phyloP scores from a whole-genome alignment of 2,888 invertebrate genomes.

The Melipona beecheii region DNA sequence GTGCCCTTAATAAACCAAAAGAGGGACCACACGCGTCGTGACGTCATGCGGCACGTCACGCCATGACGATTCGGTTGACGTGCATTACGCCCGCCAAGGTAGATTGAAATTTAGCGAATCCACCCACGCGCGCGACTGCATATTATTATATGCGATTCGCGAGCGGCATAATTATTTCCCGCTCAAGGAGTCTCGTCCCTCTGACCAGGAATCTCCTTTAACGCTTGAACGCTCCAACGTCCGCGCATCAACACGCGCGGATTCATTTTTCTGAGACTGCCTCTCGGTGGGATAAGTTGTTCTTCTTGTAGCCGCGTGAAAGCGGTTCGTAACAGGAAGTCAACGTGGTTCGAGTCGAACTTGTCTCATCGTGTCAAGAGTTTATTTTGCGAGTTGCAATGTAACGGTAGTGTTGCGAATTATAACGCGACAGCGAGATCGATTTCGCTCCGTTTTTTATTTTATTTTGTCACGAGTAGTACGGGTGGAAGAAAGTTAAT shows the following conservation, averaged over 20 bases:
- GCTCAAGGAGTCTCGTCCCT: background rate
- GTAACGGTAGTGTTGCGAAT: background rate
- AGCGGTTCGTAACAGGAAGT: background rate
- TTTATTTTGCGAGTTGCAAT: background rate
- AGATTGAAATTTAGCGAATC: constrained; percentile 64
- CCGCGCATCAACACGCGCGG: background rate
- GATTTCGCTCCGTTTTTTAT: too few relatives aligned
- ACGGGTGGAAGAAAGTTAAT: too few relatives aligned
- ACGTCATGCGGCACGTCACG: constrained; percentile 53
- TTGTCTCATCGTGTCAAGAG: background rate
- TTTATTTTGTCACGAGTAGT: too few relatives aligned
- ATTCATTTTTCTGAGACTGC: background rate
- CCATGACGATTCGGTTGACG: constrained; percentile 55
- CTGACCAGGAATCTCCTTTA: background rate
- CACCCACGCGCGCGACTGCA: constrained; percentile 41
- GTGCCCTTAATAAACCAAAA: constrained; percentile 61
- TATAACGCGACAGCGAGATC: too few relatives aligned
- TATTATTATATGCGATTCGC: constrained; percentile 44
- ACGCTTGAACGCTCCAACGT: background rate
- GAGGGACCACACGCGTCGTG: constrained; percentile 62
- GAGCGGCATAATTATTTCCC: constrained; percentile 46
- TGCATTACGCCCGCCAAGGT: constrained; percentile 12
- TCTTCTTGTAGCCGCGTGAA: background rate
- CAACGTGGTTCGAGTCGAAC: too few relatives aligned
- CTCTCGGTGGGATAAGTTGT: background rate